A percentile compares a stretch with the other conserved stretches of the same genome.
Conservation (phyloP, 92 coral and sea anemone genomes). For the Muricea muricata region DNA sequence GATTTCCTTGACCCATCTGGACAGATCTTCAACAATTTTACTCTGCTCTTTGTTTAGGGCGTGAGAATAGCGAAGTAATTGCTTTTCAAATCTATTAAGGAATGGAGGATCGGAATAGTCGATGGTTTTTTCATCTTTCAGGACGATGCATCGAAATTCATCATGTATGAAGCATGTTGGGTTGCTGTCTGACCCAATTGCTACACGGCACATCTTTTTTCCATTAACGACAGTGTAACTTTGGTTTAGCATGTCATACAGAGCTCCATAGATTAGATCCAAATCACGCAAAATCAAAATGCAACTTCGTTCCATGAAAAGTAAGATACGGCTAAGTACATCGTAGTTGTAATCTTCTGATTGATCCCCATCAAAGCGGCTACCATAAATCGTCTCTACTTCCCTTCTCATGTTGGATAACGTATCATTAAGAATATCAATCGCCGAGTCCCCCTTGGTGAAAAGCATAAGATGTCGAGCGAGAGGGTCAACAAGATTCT, state of each 20-base stretch:
- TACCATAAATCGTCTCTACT: conserved; percentile 90
- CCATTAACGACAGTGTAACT: conserved; percentile 92
- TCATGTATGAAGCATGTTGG: conserved; percentile 98
- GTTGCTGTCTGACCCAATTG: conserved; percentile 94
- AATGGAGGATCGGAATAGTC: conserved; percentile 95
- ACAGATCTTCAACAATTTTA: conserved; percentile 59
- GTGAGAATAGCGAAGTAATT: conserved; percentile 88
- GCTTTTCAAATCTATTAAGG: conserved; percentile 95
- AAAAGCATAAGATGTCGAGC: conserved; percentile 97
- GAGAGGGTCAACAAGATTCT: conserved; percentile 75
- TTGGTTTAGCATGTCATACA: conserved; percentile 97
- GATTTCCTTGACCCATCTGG: conserved; percentile 70
- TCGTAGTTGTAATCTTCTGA: conserved; percentile 93
- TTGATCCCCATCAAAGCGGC: conserved; percentile 92
- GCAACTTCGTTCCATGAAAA: conserved; percentile 95
- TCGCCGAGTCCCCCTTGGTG: conserved; percentile 93
- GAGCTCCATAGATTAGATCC: conserved; percentile 93
- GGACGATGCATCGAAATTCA: conserved; percentile 94
- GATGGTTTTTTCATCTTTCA: conserved; percentile 83
- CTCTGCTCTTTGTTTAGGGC: conserved; percentile 66
- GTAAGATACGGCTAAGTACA: conserved; percentile 89
- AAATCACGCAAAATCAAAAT: conserved; percentile 88
- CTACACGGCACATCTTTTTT: conserved; percentile 92
- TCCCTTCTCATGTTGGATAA: conserved; percentile 78
- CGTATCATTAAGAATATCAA: conserved; percentile 85